phyloP scores from a whole-genome alignment of 2,888 invertebrate species.

The Papilio gigon region DNA sequence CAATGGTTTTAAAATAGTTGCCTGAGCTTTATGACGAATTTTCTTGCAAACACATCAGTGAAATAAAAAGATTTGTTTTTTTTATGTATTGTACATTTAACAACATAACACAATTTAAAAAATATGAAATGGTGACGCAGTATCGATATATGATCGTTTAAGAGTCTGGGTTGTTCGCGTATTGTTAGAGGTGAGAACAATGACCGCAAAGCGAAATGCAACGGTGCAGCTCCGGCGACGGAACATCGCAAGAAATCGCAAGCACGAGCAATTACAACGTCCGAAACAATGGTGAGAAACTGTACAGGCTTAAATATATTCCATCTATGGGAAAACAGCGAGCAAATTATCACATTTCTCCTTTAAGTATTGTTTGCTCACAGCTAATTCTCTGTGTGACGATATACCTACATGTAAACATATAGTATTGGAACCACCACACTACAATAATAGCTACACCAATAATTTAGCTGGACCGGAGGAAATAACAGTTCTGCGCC shows the following conservation, averaged over 20 bases:
- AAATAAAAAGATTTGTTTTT: too few relatives aligned
- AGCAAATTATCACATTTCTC: constrained; percentile 70
- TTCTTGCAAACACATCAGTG: too few relatives aligned
- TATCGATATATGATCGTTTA: constrained; percentile 29
- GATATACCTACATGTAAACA: background rate
- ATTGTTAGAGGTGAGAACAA: constrained; percentile 44
- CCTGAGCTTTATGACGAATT: background rate
- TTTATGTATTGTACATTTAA: too few relatives aligned
- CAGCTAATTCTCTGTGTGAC: constrained; percentile 21
- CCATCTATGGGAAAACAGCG: constrained; percentile 63
- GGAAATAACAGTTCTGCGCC: background rate
- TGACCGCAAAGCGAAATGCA: constrained; percentile 44
- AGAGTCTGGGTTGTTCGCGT: constrained; percentile 23
- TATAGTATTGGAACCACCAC: background rate
- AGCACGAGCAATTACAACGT: constrained; percentile 64
- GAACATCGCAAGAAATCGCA: constrained; percentile 64
- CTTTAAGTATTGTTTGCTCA: constrained; percentile 43
- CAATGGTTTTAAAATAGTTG: too few relatives aligned
- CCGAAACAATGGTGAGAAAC: constrained; percentile 73
- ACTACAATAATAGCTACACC: background rate
- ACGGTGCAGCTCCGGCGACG: constrained; percentile 47
- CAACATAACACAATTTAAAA: too few relatives aligned
- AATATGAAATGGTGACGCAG: background rate
- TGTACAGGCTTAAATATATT: constrained; percentile 65
- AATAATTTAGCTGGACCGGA: background rate